Percentiles rank a stretch among this genome's conserved stretches.
These are phyloP conservation scores for Apteryx mantelli DNA, from an alignment of 2,113 vertebrate species.

Conservation along the genomic window DNA sequence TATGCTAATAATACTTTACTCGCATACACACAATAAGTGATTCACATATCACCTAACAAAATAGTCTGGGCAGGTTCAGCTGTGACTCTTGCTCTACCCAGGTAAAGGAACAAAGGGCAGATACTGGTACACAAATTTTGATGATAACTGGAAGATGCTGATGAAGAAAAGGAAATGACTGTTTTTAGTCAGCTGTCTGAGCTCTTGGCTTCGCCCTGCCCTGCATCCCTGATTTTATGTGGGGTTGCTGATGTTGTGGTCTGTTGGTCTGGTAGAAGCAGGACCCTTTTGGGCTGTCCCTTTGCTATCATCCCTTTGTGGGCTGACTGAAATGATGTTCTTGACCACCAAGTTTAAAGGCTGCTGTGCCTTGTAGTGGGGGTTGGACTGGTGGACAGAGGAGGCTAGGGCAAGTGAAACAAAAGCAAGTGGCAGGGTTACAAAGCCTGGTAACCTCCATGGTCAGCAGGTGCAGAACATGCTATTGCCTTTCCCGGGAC, in stretches of 20 bases:
- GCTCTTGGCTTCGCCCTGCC: background rate
- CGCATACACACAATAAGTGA: rapidly evolving
- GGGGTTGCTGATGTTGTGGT: background rate
- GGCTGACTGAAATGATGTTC: background rate
- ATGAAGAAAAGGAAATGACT: background rate
- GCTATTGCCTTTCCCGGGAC: background rate
- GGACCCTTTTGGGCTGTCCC: background rate
- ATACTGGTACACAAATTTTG: background rate
- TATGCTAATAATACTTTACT: no score
- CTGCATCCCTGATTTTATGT: no score
- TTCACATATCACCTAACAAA: no score
- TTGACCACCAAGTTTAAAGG: slow-evolving; percentile 4
- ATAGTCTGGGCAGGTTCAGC: no score
- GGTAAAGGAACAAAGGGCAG: background rate
- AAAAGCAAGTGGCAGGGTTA: background rate
- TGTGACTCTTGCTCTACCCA: background rate
- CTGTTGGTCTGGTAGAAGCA: background rate
- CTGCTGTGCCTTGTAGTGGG: background rate
- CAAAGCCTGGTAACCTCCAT: background rate
- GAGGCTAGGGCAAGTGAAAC: background rate
- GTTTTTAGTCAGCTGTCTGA: background rate
- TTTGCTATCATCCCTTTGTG: background rate
- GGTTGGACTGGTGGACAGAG: background rate
- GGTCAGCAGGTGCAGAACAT: background rate
- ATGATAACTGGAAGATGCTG: background rate